Evolutionary conservation across 2,113 vertebrate genomes (phyloP).

Genomic region (Calidris pugnax): DNA sequence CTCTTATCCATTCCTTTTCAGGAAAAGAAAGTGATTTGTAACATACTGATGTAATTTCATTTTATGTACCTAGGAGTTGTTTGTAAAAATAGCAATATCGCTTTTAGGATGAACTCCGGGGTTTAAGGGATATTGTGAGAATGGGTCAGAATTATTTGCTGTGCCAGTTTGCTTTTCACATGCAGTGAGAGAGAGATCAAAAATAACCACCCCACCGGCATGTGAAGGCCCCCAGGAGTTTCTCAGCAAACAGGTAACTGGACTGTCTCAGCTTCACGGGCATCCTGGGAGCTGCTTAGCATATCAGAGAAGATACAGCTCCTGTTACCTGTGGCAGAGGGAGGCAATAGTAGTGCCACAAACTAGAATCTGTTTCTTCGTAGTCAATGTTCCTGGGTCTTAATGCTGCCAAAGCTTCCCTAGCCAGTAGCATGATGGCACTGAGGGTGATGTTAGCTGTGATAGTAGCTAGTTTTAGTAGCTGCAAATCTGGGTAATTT

Average conservation of each 20-base stretch:
- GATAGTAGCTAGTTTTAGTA: neutral
- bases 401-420: neutral
- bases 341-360: neutral
- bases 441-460: neutral
- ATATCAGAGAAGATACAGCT: neutral
- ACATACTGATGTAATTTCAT: neutral
- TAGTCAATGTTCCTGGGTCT: neutral
- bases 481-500: neutral
- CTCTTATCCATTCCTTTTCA: neutral
- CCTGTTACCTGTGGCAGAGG: neutral
- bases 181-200: neutral
- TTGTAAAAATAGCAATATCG: neutral
- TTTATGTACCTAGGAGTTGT: neutral
- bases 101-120: neutral
- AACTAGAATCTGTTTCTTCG: neutral
- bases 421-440: neutral
- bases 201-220: neutral
- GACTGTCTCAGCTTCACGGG: neutral
- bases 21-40: neutral
- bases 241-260: neutral
- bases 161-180: neutral
- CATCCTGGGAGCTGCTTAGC: neutral
- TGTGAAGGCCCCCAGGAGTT: neutral
- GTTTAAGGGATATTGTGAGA: neutral
- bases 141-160: neutral